Evolutionary conservation across 2,113 vertebrate genomes (phyloP), one percentile per base, ranked within the genome.

Genomic region (Pachycephala philippinensis): DNA sequence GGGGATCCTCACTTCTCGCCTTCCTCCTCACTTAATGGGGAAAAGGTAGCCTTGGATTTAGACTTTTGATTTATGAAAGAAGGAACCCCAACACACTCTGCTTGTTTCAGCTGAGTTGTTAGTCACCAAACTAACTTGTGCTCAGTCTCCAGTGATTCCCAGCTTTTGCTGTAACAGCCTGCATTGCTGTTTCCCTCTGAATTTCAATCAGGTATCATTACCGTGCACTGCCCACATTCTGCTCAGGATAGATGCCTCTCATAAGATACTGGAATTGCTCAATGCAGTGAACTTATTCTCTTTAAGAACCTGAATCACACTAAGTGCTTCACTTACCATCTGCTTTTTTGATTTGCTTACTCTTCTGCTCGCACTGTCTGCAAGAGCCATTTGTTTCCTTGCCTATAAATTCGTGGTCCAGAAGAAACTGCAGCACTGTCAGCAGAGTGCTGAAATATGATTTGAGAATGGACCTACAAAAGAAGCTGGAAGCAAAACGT

Each of bases 301-400:
- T 54, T 92, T 89, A 91, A 95, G 83, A 89, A 69, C 75, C 65
- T 84, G 93, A 92, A 96, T 94, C 80, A 78, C 77, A 50, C 61
- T 93, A 83, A 92, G 77, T 79, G 70, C 42, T 92, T 89, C 77
- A 85, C 81, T 93, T 85, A 93, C 77, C 86, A 72, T 90, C 93
- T 94, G 93, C 76, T 92, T 95, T 91, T 96, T 90, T 96, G 65
- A 95, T 94, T 92, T 95, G 91, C 91, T 89, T 94, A 78, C 92
- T 76, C 66, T 89, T 87, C 77, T 92, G 70, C 70, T 94, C 7
- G 0, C 22, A n/a, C 49, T 56, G 79, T 53, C 96, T 94, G 93
- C 80, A 93, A 83, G 77, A 95, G 52, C 61, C 86, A 81, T 96
- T 97, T 86, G 45, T 94, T 94, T 94, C 89, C 86, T 35, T 80